Conservation (phyloP, 1,140 invertebrate species). For the Platyura marginata region DNA sequence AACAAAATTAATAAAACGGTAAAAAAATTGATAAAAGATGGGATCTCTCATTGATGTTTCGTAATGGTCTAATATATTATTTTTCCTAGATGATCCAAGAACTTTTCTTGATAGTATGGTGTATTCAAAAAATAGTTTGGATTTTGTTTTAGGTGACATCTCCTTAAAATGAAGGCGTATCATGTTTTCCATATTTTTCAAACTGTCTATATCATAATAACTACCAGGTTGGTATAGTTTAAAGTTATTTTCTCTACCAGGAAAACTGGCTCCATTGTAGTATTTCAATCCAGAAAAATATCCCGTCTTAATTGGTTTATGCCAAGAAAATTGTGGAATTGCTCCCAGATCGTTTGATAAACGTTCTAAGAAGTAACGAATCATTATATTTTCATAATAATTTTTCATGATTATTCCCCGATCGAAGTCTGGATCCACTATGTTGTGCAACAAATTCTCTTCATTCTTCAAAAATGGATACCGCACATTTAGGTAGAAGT, state of each 20-base stretch:
- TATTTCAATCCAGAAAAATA: slow-evolving; percentile 38
- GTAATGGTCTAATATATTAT: slow-evolving; percentile 26
- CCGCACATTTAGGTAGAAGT: slow-evolving; percentile 44
- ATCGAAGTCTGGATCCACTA: no score
- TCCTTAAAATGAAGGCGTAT: no score
- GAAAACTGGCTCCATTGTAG: slow-evolving; percentile 41
- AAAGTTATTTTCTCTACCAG: slow-evolving; percentile 35
- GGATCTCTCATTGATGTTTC: slow-evolving; percentile 45
- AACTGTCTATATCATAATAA: slow-evolving; percentile 26
- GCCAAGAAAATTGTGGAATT: slow-evolving; percentile 34
- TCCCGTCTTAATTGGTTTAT: slow-evolving; percentile 31
- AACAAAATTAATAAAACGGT: no score
- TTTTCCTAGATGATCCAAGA: slow-evolving; percentile 28
- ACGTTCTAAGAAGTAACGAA: slow-evolving; percentile 46
- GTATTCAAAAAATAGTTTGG: no score
- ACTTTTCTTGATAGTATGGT: slow-evolving; percentile 39
- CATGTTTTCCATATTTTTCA: slow-evolving; percentile 33
- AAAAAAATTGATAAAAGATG: slow-evolving; percentile 43
- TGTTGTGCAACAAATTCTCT: slow-evolving; percentile 30
- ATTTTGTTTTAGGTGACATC: no score
- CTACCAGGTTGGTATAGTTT: slow-evolving; percentile 28
- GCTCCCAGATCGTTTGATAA: slow-evolving; percentile 36
- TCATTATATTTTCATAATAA: slow-evolving; percentile 37
- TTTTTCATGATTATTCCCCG: slow-evolving; percentile 36
- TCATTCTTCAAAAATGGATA: slow-evolving; percentile 44